Evolutionary conservation across 1,140 invertebrate genomes (phyloP), one percentile per base, ranked within the genome.

Genomic region (Anadara kagoshimensis): DNA sequence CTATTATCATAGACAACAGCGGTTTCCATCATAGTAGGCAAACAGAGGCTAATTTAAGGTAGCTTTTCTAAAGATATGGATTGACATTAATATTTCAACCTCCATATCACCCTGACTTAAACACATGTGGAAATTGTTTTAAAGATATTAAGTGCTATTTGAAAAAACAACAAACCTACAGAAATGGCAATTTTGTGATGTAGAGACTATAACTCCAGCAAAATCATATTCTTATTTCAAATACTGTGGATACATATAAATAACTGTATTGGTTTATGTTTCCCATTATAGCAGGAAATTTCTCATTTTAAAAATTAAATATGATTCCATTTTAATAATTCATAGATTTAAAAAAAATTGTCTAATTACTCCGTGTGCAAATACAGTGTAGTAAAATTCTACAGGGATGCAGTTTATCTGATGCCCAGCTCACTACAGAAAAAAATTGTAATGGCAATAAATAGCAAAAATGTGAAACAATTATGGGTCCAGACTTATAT

Each of bases 1-100:
- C 53, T 44, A 41, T 57, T 24, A 58, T 68, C 18, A 44, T 68
- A 41, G 65, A 68, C 41, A 68, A 68, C 22, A 58, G 65, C 16
- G 65, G 65, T 12, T 68, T 57, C 24, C 65, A 68, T 45, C 65
- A 68, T 57, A 22, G 54, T 10, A 53, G 54, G 14, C 0, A 44
- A 20, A 41, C 26, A 36, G 53, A 68, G 58, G n/a, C 22, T 20
- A 24, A 57, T 10, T 44, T 68, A 7, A 53, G 53, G 24, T 24
- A 56, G 16, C 41, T 68, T n/a, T 45, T 68, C 44, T 1, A 24
- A 36, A 22, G 18, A n/a, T 20, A 16, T 57, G 41, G 54, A 18
- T 36, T 58, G 20, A 54, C 20, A 0, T 45, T 57, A 11, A 16
- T 68, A 24, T 68, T 68, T 68, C 65, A 68, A 57, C 65, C 65